Percentiles rank a stretch among this genome's conserved stretches.
Conservation (phyloP, 2,797 vertebrate genomes). For the Megalops cyprinoides region DNA sequence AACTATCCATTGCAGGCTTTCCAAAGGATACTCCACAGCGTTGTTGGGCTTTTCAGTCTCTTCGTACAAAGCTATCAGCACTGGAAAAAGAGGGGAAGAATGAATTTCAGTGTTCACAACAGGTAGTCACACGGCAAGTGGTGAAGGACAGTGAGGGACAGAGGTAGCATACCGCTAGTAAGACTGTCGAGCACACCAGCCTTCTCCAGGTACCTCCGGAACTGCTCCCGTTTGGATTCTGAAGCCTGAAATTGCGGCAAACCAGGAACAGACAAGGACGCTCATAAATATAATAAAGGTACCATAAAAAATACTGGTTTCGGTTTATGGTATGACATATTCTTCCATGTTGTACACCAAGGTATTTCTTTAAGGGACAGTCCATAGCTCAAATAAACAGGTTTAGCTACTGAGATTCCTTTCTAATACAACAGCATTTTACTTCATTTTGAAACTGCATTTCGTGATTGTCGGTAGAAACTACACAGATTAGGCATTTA, state of each 20-base stretch:
- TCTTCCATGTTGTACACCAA: too few relatives aligned
- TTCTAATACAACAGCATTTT: too few relatives aligned
- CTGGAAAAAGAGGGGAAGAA: constrained; percentile 67
- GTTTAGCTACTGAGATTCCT: too few relatives aligned
- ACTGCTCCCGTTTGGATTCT: constrained; percentile 91
- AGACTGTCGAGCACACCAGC: constrained; percentile 89
- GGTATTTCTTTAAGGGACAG: too few relatives aligned
- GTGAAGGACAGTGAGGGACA: too few relatives aligned
- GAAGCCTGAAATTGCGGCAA: constrained; percentile 74
- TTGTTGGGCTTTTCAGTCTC: constrained; percentile 91
- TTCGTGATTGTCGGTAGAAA: too few relatives aligned
- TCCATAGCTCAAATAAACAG: too few relatives aligned
- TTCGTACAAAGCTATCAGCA: constrained; percentile 91
- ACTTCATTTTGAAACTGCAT: too few relatives aligned
- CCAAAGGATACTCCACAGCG: constrained; percentile 91
- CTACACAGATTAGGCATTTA: too few relatives aligned
- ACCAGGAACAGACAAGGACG: neutral
- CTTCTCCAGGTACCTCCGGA: constrained; percentile 91
- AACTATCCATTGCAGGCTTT: neutral
- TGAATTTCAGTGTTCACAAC: neutral
- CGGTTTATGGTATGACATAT: too few relatives aligned
- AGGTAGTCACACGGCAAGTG: too few relatives aligned
- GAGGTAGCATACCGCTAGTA: constrained; percentile 78
- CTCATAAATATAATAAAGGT: neutral
- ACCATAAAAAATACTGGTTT: too few relatives aligned